Base-by-base conservation (phyloP, 2,888 invertebrate genomes). In the Apamea anceps region DNA sequence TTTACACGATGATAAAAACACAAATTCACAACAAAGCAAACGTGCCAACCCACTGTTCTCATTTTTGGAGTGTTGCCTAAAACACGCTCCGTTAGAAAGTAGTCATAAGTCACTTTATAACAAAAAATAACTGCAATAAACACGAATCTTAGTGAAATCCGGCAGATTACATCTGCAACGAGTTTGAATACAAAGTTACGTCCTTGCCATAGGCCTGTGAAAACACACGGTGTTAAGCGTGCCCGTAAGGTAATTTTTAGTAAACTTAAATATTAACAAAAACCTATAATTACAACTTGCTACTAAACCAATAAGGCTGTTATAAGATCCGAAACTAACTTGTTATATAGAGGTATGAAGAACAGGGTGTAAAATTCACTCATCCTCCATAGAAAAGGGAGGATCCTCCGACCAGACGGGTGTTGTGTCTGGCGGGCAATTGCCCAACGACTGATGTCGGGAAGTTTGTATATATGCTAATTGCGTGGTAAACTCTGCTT, bases 71-170 rank as follows among this genome's bases (percentile, higher is more conserved):
- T 13, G 57, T 88, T 32, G 45, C 70, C 25, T 54, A 73, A 77
- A 84, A 75, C 83, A 75, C 45, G 82, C 65, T 84, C 63, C 77
- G 84, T 87, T 92, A 93, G 92, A 92, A 93, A 93, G 92, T 89
- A 82, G 88, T 77, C 85, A 73, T 77, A 83, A 85, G 79, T 84
- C 54, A 80, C 54, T 28, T 73, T 84, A 60, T 78, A 75, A 75
- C 86, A 67, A 86, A 85, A 73, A 86, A 32, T 79, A 72, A 71
- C 80, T 84, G 85, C 86, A 88, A 90, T 90, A 90, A 89, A 89
- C 85, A 76, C 48, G 86, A 81, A 89, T 90, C 78, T 81, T 76
- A 91, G 91, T 90, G 93, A 92, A 92, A 93, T 86, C 84, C 45
- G 67, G 1, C 78, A 87, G 92, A 93, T 93, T 90, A 80, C 79